Evolutionary conservation across 2,113 vertebrate genomes (phyloP), one percentile per base, ranked within the genome.

Genomic region (Rattus rattus): DNA sequence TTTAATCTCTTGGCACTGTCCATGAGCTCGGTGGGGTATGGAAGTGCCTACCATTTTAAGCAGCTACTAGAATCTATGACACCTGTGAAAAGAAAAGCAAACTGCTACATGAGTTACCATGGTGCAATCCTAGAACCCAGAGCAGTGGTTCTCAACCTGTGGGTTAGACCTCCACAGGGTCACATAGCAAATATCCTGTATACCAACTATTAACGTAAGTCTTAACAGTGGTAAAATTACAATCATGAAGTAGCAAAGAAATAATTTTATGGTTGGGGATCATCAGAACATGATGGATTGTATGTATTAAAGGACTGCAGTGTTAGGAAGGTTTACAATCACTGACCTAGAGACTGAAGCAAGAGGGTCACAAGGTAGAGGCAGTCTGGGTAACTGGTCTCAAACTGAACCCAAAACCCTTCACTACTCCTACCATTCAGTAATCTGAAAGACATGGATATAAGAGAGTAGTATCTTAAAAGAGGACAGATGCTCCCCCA

Each of bases 21-120:
- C 24, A 2, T 0, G 1, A 19, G 0, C 43, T 43, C 72, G 54
- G 26, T 0, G 0, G 22, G 0, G 16, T 1, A 17, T 10, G 59
- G 30, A n/a, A 47, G 2, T 0, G 3, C 0, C 11, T 47, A 47
- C 49, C 36, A 10, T 28, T 26, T 3, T 0, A 36, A 49, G 81
- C 14, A 17, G 89, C 63, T 30, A 33, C 26, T 36, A 3, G 13
- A 0, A 11, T 4, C 52, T 49, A 54, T 1, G 1, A 0, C 39
- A 36, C 19, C 63, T 0, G 28, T 28, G 90, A 22, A 61, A 28
- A 2, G 0, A 73, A n/a, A 61, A 36, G 49, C 65, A 85, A 12
- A 59, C 36, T 26, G 1, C 12, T 0, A 0, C 8, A 75, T 9
- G 43, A 80, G 75, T 13, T 61, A 67, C 8, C 22, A 52, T 12